Conservation (phyloP, 2,113 vertebrate genomes). For the Herpetotheres cachinnans region DNA sequence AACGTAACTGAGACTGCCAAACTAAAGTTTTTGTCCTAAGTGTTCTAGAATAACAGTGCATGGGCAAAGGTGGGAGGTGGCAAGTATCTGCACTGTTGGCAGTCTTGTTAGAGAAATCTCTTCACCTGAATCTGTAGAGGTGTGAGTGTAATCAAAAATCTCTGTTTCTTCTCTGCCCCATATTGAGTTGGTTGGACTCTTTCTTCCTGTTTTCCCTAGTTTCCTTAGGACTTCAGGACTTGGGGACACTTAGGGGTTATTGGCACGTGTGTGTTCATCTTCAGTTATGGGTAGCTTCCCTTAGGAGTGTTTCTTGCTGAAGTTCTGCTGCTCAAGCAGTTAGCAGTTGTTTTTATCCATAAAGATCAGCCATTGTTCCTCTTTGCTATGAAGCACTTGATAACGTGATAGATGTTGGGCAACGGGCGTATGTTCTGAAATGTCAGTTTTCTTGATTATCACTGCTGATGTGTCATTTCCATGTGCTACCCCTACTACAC, state of each 20-base stretch:
- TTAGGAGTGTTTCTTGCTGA: no score
- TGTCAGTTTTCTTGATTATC: background rate
- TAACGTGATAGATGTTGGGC: background rate
- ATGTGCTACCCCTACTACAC: accelerated
- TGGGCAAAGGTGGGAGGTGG: background rate
- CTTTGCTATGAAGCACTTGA: background rate
- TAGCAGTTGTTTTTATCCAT: background rate
- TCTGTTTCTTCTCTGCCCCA: background rate
- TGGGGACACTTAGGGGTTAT: no score
- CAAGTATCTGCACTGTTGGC: accelerated
- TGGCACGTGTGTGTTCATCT: no score
- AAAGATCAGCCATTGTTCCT: background rate
- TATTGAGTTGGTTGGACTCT: background rate
- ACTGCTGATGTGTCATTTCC: background rate
- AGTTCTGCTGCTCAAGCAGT: background rate
- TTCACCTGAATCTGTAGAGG: background rate
- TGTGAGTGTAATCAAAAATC: background rate
- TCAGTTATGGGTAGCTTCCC: background rate
- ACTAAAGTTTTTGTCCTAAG: no score
- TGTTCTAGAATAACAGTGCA: accelerated
- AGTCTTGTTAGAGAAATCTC: background rate
- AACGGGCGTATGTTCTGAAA: background rate
- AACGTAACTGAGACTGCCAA: background rate
- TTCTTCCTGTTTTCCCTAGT: background rate
- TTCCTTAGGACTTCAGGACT: no score